Conservation (phyloP, 1,140 invertebrate genomes). For the Forficula auricularia region DNA sequence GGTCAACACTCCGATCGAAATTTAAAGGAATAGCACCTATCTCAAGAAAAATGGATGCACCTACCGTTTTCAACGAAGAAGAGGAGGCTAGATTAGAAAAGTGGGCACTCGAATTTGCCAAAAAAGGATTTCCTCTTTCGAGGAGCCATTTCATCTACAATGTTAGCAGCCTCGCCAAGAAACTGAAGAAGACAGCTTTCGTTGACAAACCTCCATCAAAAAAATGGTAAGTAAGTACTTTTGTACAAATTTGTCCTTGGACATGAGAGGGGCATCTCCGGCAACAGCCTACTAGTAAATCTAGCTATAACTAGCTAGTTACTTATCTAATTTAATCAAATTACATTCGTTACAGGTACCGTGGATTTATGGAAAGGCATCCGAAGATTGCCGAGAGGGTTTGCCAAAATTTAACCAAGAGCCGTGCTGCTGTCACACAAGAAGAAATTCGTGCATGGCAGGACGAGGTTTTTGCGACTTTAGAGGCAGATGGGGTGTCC, state of each 20-base stretch:
- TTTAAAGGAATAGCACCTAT: no score
- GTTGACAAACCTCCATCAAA: constrained; percentile 3
- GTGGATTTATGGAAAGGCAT: constrained; percentile 3
- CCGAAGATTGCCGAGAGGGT: constrained; percentile 2
- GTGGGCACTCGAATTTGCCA: constrained; percentile 21
- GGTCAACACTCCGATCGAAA: no score
- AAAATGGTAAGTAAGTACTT: no score
- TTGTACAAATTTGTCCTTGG: no score
- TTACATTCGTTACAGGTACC: no score
- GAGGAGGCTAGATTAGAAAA: constrained; percentile 18
- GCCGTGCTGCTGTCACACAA: constrained; percentile 1
- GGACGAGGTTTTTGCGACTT: neutral
- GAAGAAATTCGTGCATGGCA: constrained; percentile 2
- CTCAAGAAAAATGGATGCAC: no score
- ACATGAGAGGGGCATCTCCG: no score
- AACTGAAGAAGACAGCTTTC: constrained; percentile 14
- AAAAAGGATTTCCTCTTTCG: constrained; percentile 22
- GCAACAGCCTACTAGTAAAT: no score
- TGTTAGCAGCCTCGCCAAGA: constrained; percentile 21
- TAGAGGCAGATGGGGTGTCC: no score
- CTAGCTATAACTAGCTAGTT: no score
- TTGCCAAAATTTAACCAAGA: constrained; percentile 3
- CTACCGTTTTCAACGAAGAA: constrained; percentile 9
- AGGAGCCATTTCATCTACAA: constrained; percentile 20
- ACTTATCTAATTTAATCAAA: no score